Evolutionary conservation across 2,113 vertebrate genomes (phyloP).

Genomic region (Recurvirostra avosetta): DNA sequence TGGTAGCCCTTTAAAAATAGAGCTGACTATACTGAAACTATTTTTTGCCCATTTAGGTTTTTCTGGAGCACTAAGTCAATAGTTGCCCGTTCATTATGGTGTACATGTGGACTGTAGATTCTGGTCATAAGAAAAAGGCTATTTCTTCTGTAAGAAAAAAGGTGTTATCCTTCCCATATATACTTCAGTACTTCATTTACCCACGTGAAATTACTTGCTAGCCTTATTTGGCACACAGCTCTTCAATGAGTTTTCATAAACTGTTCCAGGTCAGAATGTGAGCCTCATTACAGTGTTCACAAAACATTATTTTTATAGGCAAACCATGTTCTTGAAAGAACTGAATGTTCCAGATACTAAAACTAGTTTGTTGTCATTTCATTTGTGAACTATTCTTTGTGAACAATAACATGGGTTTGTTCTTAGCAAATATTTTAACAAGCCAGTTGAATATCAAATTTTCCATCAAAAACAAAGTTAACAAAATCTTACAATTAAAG

Average conservation of each 20-base stretch:
- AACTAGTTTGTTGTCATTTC: background rate
- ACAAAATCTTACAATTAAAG: background rate
- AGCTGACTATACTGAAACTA: background rate
- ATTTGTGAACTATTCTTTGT: background rate
- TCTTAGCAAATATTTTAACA: conserved; percentile 36
- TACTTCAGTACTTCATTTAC: background rate
- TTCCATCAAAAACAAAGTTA: conserved; percentile 16
- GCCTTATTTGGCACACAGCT: background rate
- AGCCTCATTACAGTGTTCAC: background rate
- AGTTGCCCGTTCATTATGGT: background rate
- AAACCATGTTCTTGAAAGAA: conserved; percentile 13
- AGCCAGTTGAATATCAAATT: background rate
- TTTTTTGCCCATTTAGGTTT: background rate
- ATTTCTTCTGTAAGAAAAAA: background rate
- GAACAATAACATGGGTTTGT: conserved; percentile 18
- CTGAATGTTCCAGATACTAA: background rate
- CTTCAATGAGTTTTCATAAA: background rate
- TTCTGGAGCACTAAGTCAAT: background rate
- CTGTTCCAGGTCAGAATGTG: background rate
- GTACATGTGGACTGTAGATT: background rate
- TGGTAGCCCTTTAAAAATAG: background rate
- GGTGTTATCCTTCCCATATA: background rate
- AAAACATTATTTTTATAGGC: background rate
- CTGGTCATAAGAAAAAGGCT: background rate
- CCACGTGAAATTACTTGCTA: background rate